Percentiles rank a stretch among this genome's conserved stretches.
These are phyloP conservation scores for Auanema sp. DNA, from an alignment of 2,888 invertebrate genomes.

Conservation along the genomic window DNA sequence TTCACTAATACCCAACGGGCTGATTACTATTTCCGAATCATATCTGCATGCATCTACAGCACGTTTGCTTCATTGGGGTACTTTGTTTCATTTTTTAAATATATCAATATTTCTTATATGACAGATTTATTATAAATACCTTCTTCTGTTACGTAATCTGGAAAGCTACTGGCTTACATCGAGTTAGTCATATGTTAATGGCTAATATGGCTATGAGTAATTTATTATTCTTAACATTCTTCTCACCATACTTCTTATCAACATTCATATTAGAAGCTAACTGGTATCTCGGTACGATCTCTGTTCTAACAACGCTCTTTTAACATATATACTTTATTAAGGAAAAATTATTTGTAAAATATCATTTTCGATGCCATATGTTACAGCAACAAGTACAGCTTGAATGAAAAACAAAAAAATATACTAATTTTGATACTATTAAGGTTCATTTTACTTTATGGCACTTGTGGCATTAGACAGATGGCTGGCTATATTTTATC, in stretches of 20 bases:
- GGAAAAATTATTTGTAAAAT: slow-evolving; percentile 39
- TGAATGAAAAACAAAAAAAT: too few species aligned
- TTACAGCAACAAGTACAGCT: slow-evolving; percentile 39
- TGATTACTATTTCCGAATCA: too few species aligned
- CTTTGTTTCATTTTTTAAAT: too few species aligned
- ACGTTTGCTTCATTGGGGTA: too few species aligned
- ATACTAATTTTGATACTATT: too few species aligned
- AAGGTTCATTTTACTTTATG: slow-evolving; percentile 46
- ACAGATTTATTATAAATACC: slow-evolving; percentile 31
- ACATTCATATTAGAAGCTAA: slow-evolving; percentile 33
- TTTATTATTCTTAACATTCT: slow-evolving; percentile 38
- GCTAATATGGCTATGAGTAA: slow-evolving; percentile 41
- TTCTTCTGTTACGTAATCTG: slow-evolving; percentile 43
- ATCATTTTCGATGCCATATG: slow-evolving; percentile 34
- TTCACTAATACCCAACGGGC: too few species aligned
- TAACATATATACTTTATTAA: slow-evolving; percentile 10
- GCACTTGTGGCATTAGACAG: slow-evolving; percentile 40
- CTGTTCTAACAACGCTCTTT: neutral
- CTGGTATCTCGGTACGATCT: slow-evolving; percentile 29
- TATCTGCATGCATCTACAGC: too few species aligned
- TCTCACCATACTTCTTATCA: slow-evolving; percentile 40
- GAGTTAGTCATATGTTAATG: slow-evolving; percentile 46
- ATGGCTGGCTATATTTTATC: slow-evolving; percentile 42
- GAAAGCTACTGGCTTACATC: slow-evolving; percentile 36
- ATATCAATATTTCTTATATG: slow-evolving; percentile 8